These are phyloP conservation scores for Hipposideros larvatus DNA, from an alignment of 2,797 vertebrate genomes.

Conservation along the genomic window DNA sequence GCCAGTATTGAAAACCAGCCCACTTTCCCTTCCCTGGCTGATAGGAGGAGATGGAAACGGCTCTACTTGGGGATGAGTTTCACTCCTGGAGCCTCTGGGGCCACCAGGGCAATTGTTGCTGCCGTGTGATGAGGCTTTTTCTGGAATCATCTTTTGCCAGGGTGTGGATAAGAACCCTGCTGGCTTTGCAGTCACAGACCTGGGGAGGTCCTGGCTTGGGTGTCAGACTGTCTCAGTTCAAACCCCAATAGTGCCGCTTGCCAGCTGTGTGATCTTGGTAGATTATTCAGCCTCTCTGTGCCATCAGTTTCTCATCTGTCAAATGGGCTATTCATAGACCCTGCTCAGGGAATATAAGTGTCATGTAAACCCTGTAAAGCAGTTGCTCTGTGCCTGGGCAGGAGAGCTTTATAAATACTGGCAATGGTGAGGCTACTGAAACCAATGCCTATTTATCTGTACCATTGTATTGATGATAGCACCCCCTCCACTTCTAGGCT, in stretches of 20 bases:
- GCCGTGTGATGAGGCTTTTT: not conserved
- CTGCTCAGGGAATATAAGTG: not conserved
- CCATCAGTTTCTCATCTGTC: conserved; percentile 1
- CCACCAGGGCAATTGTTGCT: not conserved
- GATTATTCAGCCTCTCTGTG: not conserved
- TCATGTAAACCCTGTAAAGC: not conserved
- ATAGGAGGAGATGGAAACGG: not conserved
- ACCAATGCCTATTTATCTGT: fast-evolving
- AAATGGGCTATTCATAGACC: not conserved
- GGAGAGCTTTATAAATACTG: not conserved
- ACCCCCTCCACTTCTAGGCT: not conserved
- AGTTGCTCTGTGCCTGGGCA: not conserved
- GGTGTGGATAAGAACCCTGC: conserved; percentile 59
- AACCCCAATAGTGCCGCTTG: not conserved
- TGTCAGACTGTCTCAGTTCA: not conserved
- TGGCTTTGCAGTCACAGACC: not conserved
- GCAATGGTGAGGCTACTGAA: not conserved
- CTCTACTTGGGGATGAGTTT: not conserved
- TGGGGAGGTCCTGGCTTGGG: not conserved
- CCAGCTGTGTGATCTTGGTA: not conserved
- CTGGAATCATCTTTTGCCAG: conserved; percentile 69
- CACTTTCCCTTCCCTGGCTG: not conserved
- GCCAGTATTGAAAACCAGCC: not conserved
- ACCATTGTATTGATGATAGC: not conserved
- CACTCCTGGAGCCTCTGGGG: not conserved